Percentiles rank a stretch among this genome's conserved stretches.
Conservation (phyloP, 2,797 vertebrate genomes). For the Eidolon dupreanum region DNA sequence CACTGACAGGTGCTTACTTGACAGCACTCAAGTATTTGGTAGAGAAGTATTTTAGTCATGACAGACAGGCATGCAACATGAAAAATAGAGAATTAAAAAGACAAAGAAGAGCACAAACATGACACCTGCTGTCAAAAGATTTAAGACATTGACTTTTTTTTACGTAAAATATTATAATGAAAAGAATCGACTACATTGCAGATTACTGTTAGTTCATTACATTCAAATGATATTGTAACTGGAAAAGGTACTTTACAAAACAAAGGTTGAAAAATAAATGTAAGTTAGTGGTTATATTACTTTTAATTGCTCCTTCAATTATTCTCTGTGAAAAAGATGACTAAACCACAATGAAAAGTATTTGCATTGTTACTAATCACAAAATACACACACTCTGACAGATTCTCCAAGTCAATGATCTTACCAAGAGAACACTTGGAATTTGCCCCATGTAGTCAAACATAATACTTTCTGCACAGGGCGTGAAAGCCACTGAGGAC, state of each 20-base stretch:
- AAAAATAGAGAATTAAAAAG: not conserved
- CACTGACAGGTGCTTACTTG: not conserved
- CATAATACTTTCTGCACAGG: not conserved
- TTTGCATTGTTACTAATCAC: not conserved
- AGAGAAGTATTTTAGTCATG: not conserved
- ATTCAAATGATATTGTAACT: not conserved
- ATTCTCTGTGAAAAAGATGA: not conserved
- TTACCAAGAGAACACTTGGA: not conserved
- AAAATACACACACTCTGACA: not conserved
- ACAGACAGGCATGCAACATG: not conserved
- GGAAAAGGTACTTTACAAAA: not conserved
- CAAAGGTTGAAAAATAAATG: not conserved
- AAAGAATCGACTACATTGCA: slow-evolving; percentile 8
- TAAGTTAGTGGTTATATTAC: not conserved
- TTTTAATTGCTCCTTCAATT: slow-evolving; percentile 3
- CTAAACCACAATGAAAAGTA: not conserved
- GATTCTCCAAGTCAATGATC: not conserved
- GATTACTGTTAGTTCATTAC: not conserved
- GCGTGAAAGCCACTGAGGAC: not conserved
- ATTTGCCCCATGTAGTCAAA: not conserved
- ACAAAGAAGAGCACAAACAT: not conserved
- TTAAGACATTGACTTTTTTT: not conserved
- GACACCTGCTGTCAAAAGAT: not conserved
- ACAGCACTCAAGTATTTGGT: not conserved
- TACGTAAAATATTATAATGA: not conserved